phyloP scores from a whole-genome alignment of 2,797 vertebrate species.

The Threskiornis aethiopicus region DNA sequence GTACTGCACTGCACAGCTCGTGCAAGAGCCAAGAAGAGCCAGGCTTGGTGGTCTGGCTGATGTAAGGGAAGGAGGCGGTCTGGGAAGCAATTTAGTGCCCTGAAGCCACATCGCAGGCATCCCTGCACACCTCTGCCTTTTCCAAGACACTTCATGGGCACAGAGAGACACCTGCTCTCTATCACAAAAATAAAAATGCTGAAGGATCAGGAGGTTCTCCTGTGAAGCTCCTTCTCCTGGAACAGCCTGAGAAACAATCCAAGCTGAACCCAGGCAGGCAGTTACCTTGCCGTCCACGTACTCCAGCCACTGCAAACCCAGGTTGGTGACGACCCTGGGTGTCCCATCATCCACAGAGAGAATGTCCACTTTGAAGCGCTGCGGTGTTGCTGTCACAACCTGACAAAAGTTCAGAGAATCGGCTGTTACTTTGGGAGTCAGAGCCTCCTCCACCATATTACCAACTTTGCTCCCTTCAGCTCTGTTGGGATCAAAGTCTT shows the following conservation, averaged over 20 bases:
- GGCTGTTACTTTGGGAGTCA: background rate
- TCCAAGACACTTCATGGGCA: background rate
- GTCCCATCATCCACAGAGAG: constrained; percentile 91
- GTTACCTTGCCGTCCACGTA: constrained; percentile 89
- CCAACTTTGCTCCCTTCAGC: background rate
- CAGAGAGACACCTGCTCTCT: background rate
- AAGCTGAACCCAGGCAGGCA: background rate
- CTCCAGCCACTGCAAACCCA: constrained; percentile 96
- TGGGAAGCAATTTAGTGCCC: background rate
- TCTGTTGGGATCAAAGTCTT: background rate
- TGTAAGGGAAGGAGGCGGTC: background rate
- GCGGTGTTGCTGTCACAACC: constrained; percentile 88
- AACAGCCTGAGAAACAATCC: background rate
- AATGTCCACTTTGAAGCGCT: constrained; percentile 90
- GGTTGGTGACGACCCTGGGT: constrained; percentile 90
- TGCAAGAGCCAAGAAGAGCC: background rate
- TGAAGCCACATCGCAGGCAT: background rate
- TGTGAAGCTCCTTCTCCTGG: background rate
- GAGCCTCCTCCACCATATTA: background rate
- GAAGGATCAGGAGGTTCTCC: background rate
- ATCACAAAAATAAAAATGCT: background rate
- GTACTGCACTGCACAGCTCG: background rate
- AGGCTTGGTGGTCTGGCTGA: background rate
- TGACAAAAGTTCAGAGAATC: constrained; percentile 27
- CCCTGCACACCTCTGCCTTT: background rate